Base-by-base conservation (phyloP, 2,113 vertebrate genomes). In the Sceloporus tristichus region DNA sequence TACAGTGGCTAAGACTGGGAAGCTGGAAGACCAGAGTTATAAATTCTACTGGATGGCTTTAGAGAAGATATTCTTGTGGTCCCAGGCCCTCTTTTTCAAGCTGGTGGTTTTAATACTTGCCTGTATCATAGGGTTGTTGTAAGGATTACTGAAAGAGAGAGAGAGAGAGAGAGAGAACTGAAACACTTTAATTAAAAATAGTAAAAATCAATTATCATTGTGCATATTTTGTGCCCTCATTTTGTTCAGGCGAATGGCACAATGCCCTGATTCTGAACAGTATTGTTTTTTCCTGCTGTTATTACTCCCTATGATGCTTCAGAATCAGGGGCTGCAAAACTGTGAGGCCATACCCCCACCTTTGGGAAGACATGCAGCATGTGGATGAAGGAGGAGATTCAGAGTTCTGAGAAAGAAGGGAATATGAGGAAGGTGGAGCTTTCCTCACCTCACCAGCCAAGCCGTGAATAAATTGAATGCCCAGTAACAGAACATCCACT, bases 71-170 rank as follows among this genome's bases (percentile, higher is more conserved):
- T 48, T 48, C 48, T 48, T 48, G 48, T 48, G 48, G 48, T 40
- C 4, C 25, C 19, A 34, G 68, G 29, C 38, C 10, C 19, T 48
- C 4, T 3, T 25, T 53, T 42, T 40, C 18, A 81, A 48, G 14
- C 5, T 8, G 23, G 11, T 0, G 25, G 13, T 82, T 23, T 40
- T n/a, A 29, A 65, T 1, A 21, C 0, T 14, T 5, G 2, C 38
- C 40, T 74, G 23, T 34, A 38, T 74, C 62, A 62, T 56, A 53
- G 54, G 29, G 7, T 2, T 65, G n/a, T 23, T 25, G 54, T 56
- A 62, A 53, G 16, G 38, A 65, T 9, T 48, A 40, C 38, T 16
- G 25, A 42, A 34, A 34, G 34, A 48, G 48, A 48, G 14, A 59
- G 29, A 48, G 48, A 48, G 14, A 59, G 29, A 40, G 73, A n/a